Evolutionary conservation across 2,888 invertebrate species (phyloP), one percentile per base, ranked within the genome.

Genomic region (Patella caerulea): DNA sequence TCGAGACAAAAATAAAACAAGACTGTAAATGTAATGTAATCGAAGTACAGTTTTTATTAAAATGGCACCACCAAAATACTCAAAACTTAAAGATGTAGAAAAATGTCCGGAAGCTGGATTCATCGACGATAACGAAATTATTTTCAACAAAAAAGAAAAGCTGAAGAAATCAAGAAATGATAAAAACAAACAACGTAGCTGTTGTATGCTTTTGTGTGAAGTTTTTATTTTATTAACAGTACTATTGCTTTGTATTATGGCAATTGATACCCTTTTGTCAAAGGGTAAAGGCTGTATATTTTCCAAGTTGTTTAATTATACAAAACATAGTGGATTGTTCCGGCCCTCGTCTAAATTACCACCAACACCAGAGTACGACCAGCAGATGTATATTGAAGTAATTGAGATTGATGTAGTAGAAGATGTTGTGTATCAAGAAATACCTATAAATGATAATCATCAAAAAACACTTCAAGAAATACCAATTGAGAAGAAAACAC

Each of bases 341-440:
- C 19, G 14, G 14, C 11, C 19, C 11, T 45, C 45, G 9, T 17
- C 59, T 24, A 24, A 19, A 11, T 65, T 19, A 15, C 3, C 9
- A 65, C 19, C 19, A 2, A 11, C 65, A 24, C 19, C 65, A 24
- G 19, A 24, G 24, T 24, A 65, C 3, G 14, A 19, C 11, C 24
- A 65, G 19, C 65, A 65, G 14, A 24, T 24, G 19, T 65, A 65
- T 24, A 9, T 65, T 4, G 65, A 65, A 14, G 9, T 65, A 12
- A 24, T 65, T 65, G 65, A 65, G 24, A 65, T 65, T 24, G 24
- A 65, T 19, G 14, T 24, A 12, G 24, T 12, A 19, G 65, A 65
- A 24, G 65, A 65, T 65, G 65, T 65, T 19, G 65, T 65, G 3
- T 65, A 65, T 73, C 73, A 53, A 3, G 29, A 53, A 73, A 53